These are phyloP conservation scores for Chrysolophus pictus DNA, from an alignment of 2,797 vertebrate species.

Conservation along the genomic window DNA sequence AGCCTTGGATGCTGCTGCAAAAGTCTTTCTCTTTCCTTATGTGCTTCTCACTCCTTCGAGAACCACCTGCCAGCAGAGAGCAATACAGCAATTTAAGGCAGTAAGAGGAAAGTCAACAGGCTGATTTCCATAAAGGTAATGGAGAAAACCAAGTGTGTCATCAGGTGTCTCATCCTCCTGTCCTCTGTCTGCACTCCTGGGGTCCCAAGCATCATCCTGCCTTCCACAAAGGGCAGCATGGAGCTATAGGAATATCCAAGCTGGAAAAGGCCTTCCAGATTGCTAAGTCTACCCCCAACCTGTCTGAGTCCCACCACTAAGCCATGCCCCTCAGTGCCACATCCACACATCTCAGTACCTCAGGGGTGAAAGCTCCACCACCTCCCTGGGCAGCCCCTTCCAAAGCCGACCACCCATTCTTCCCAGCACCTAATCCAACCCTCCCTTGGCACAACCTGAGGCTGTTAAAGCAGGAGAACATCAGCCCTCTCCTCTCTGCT, in stretches of 20 bases:
- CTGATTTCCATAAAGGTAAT: neutral
- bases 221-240: neutral
- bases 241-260: neutral
- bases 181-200: neutral
- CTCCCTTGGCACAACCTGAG: neutral
- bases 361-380: neutral
- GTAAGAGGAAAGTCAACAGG: neutral
- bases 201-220: neutral
- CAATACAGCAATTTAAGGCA: rapidly evolving
- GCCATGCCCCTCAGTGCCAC: neutral
- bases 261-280: neutral
- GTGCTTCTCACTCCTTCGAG: neutral
- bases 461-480: neutral
- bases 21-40: rapidly evolving
- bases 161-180: rapidly evolving
- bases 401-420: neutral
- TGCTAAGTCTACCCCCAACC: neutral
- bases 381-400: neutral
- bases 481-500: neutral
- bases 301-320: neutral
- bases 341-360: neutral
- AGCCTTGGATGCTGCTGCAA: neutral
- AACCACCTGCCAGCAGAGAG: neutral
- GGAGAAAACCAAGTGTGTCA: neutral
- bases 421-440: neutral